Evolutionary conservation across 2,113 vertebrate species (phyloP), one percentile per base, ranked within the genome.

Genomic region (Epinephelus fuscoguttatus): DNA sequence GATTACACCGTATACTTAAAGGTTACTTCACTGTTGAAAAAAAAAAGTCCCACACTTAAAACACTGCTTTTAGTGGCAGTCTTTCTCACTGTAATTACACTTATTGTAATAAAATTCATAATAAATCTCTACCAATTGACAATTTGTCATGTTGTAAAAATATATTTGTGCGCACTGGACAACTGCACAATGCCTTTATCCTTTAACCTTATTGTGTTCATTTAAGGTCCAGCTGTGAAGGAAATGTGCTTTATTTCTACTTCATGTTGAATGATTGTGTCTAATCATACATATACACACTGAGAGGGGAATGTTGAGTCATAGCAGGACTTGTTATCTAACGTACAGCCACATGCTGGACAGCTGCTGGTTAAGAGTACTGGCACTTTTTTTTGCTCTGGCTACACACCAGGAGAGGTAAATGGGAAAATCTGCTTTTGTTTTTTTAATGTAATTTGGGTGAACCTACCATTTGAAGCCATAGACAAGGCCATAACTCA

Each of bases 401-500:
- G 17, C 19, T 78, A 23, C 50, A 70, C 6, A 47, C 25, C 30
- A 84, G 21, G 40, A 49, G 40, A 70, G 17, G 4, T 64, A 55
- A 73, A 9, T 47, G 40, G 63, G 66, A 37, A 69, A 83, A 42
- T 9, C 9, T 75, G 49, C 13, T 60, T 76, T 42, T 47, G 2
- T 49, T 59, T 70, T 40, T 78, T 18, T 50, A 33, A 37, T 50
- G 10, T 37, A 30, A 80, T 62, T 66, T 74, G 71, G n/a, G 42
- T 37, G 40, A 78, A 78, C n/a, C 42, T 13, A 53, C 73, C 42
- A 30, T 64, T 74, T 70, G 33, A 73, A 81, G 47, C 45, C 49
- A 61, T 59, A 69, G 75, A 85, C 50, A 33, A 61, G 45, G 33
- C 33, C 30, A 53, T 76, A 56, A 71, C 56, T 84, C 50, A 70